Evolutionary conservation across 2,113 vertebrate species (phyloP), one percentile per base, ranked within the genome.

Genomic region (Zosterops lateralis): DNA sequence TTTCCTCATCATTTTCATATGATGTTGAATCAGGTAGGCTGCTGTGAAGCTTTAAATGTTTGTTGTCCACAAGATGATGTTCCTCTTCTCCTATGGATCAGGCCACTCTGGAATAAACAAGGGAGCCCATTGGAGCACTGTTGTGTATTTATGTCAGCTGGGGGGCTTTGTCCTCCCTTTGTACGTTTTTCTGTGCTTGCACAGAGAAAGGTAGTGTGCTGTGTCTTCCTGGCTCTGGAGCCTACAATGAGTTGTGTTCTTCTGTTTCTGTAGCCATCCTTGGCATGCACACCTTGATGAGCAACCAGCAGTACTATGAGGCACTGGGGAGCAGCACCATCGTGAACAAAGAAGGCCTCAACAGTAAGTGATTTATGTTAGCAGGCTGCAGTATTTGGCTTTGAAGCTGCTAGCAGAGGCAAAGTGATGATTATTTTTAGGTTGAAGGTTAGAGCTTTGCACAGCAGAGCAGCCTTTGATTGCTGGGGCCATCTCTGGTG

Each of bases 241-340:
- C 34, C 45, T 29, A 4, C 9, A 61, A 0, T 87, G 91, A 82
- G 28, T 58, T 16, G 0, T 58, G 13, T 68, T 81, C 79, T 86
- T 80, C 54, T 74, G 51, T 76, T 53, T 31, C 58, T 82, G 7
- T 95, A 99, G 99, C 99, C 75, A 99, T 99, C 96, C 98, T 99
- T 96, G 99, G 99, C 31, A 99, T 99, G 99, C 99, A 99, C 97
- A 99, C 99, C 10, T 97, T 99, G 95, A 99, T 99, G 99, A 99
- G 99, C 93, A 99, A 99, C 97, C 99, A 99, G 96, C 99, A 99
- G 97, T 99, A 99, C 97, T 99, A 99, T 24, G 99, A 98, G 96
- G 99, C 99, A 19, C 96, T 99, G 96, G 98, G 99, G 89, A 99
- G 99, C 98, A 99, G 98, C 97, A 99, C 97, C 90, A 99, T 99